phyloP scores from a whole-genome alignment of 2,113 vertebrate species.

The Ellobius talpinus region DNA sequence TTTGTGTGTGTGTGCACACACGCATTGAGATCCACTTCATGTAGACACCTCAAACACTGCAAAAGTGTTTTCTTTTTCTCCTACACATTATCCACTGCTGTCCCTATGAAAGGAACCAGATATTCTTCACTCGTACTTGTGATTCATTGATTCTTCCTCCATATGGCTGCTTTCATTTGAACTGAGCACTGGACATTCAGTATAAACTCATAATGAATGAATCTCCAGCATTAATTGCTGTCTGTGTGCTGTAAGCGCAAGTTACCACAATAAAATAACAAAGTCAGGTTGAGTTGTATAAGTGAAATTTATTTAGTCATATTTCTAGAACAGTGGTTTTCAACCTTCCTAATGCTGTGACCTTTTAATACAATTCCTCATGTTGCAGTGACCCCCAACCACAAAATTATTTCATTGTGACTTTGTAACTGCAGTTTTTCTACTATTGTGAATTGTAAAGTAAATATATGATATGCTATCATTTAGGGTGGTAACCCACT shows the following conservation, averaged over 20 bases:
- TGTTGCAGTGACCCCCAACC: not conserved
- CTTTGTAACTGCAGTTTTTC: not conserved
- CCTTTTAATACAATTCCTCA: not conserved
- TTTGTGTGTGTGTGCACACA: not conserved
- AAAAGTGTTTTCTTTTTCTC: not conserved
- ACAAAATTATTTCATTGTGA: not conserved
- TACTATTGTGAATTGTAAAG: not conserved
- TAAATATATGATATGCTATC: not conserved
- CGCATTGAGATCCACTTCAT: not conserved
- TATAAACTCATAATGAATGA: not conserved
- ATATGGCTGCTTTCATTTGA: conserved; percentile 28
- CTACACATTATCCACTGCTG: not conserved
- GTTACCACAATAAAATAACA: not conserved
- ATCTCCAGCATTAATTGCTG: conserved; percentile 31
- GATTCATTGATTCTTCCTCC: conserved; percentile 15
- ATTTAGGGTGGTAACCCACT: not conserved
- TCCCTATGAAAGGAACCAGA: conserved; percentile 15
- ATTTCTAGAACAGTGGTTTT: not conserved
- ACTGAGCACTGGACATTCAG: not conserved
- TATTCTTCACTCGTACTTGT: not conserved
- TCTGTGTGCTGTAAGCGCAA: not conserved
- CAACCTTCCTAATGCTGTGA: not conserved
- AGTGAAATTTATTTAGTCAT: not conserved
- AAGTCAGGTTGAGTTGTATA: not conserved
- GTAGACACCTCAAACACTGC: not conserved